These are phyloP conservation scores for Fulica atra DNA, from an alignment of 2,113 vertebrate species.

Conservation along the genomic window DNA sequence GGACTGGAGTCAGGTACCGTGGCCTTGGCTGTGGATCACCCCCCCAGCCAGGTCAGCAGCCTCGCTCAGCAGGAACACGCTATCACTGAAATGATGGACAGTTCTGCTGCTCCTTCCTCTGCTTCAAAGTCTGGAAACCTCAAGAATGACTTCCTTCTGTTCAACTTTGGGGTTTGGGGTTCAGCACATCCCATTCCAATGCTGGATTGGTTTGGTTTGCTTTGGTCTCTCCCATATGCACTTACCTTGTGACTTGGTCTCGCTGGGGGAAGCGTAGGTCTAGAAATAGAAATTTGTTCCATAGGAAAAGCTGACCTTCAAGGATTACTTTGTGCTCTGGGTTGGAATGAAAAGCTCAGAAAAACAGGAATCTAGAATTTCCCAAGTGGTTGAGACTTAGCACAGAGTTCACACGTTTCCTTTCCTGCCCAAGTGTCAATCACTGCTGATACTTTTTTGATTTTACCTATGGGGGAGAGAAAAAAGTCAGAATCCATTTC, in stretches of 20 bases:
- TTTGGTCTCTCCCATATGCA: background rate
- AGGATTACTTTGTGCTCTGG: background rate
- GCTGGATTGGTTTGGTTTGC: background rate
- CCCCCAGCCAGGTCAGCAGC: background rate
- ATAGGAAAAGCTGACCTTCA: background rate
- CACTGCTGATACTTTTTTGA: background rate
- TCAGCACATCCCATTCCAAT: background rate
- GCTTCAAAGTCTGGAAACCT: background rate
- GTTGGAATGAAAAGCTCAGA: background rate
- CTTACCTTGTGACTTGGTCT: background rate
- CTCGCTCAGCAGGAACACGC: background rate
- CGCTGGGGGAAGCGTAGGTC: background rate
- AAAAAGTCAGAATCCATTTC: background rate
- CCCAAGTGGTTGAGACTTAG: background rate
- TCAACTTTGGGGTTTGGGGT: background rate
- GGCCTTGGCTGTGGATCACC: background rate
- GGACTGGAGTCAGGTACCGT: background rate
- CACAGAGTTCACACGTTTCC: background rate
- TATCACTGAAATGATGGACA: background rate
- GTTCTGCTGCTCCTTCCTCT: background rate
- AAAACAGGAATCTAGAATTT: background rate
- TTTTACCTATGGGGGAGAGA: background rate
- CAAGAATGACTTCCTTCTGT: background rate
- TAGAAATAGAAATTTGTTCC: slow-evolving; percentile 17
- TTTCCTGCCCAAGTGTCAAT: background rate